Conservation (phyloP, 2,888 invertebrate genomes). For the Mycogona germanica region DNA sequence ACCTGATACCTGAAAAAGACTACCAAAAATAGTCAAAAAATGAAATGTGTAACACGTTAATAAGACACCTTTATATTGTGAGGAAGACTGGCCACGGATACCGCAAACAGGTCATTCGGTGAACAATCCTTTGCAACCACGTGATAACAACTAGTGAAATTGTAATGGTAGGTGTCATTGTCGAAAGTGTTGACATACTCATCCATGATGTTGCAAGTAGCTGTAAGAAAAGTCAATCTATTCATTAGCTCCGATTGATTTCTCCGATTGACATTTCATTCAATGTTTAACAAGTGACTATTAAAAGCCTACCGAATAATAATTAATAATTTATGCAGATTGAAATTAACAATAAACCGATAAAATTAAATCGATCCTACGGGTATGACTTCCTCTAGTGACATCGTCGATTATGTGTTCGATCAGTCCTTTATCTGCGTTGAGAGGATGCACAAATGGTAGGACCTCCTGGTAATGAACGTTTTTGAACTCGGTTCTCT, state of each 20-base stretch:
- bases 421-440: neutral
- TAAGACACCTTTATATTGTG: neutral
- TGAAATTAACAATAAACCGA: no score
- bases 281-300: no score
- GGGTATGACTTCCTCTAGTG: neutral
- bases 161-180: constrained; percentile 25
- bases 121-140: constrained; percentile 36
- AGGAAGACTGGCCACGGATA: neutral
- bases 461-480: constrained; percentile 7
- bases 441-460: neutral
- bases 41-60: no score
- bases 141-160: constrained; percentile 31
- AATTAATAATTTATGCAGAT: no score
- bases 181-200: constrained; percentile 29
- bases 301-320: no score
- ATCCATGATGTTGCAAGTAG: constrained; percentile 17
- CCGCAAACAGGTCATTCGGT: neutral
- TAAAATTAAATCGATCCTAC: no score
- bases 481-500: constrained; percentile 20
- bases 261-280: no score
- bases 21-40: no score
- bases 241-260: no score
- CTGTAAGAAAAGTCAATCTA: neutral
- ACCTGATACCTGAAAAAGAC: no score
- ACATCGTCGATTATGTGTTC: neutral